Base-by-base conservation (phyloP, 2,888 invertebrate genomes). In the Trichopria drosophilae region DNA sequence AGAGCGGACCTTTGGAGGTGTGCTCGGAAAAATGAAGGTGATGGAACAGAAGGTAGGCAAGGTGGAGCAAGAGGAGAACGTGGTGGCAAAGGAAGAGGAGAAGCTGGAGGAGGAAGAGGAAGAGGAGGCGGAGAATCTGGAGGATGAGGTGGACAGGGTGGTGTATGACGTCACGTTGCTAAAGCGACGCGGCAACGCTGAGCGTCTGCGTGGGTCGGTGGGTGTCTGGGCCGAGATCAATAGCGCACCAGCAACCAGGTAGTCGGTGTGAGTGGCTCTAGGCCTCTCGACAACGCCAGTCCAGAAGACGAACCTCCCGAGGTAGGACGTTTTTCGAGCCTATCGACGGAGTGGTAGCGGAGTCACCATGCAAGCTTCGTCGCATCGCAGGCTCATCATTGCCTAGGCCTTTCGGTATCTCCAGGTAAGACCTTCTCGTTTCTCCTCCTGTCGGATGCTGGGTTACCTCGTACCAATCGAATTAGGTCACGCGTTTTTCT, bases 91-190 rank as follows among this genome's bases (percentile, higher is more conserved):
- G n/a, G n/a, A 29, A 35, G 23, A 51, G 47, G 55, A 41, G 48
- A 50, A 51, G 48, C 45, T 48, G 40, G 34, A 47, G 52, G 46
- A 22, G 42, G 34, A 29, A 34, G 39, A 20, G 39, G 52, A 51
- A 41, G 53, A 53, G 49, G 46, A 46, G 43, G 47, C 44, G 48
- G 37, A 10, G 47, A 45, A 10, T 36, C 28, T 50, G 31, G 47
- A 35, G 24, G 35, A 24, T n/a, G 22, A 19, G 31, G 45, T 51
- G 57, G 51, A 50, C 50, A 57, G 62, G 59, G 55, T 53, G 60
- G 61, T 55, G 64, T 67, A 72, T 75, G 74, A 75, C 75, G 75
- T 75, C 74, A 74, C 71, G 75, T 73, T 74, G 72, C 75, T 74
- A 74, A 71, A 75, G 74, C 73, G 72, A 75, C 74, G 72, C 70